These are phyloP conservation scores for Spinibarbus caldwelli DNA, from an alignment of 2,797 vertebrate species.

Conservation along the genomic window DNA sequence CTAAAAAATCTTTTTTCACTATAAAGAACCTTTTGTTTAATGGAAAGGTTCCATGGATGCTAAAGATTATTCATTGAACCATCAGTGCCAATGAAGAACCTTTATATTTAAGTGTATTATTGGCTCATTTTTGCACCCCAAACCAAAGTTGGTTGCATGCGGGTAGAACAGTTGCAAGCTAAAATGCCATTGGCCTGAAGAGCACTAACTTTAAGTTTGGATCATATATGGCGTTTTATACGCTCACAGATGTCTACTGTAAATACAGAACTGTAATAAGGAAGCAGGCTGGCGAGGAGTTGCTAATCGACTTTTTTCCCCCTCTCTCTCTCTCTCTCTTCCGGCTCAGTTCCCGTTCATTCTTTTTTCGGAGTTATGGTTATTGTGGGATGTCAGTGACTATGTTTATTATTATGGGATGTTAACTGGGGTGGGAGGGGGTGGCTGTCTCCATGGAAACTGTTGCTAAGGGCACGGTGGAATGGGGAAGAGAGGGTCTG, in stretches of 20 bases:
- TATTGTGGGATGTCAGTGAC: slow-evolving; percentile 88
- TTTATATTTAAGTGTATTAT: neutral
- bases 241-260: slow-evolving; percentile 32
- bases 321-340: slow-evolving; percentile 56
- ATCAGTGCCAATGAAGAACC: neutral
- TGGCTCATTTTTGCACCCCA: neutral
- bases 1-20: neutral
- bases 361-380: slow-evolving; percentile 84
- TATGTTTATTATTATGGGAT: slow-evolving; percentile 86
- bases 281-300: slow-evolving; percentile 78
- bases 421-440: slow-evolving; percentile 71
- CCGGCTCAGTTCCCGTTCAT: slow-evolving; percentile 38
- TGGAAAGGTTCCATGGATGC: neutral
- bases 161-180: neutral
- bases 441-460: slow-evolving; percentile 77
- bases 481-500: slow-evolving; percentile 80
- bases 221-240: neutral
- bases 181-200: neutral
- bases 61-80: neutral
- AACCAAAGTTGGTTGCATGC: neutral
- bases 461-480: slow-evolving; percentile 81
- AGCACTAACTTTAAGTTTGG: slow-evolving; percentile 21
- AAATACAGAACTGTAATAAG: slow-evolving; percentile 72
- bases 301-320: slow-evolving; percentile 75
- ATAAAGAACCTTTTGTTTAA: neutral